Evolutionary conservation across 2,113 vertebrate genomes (phyloP), one percentile per base, ranked within the genome.

Genomic region (Amphilophus citrinellus): DNA sequence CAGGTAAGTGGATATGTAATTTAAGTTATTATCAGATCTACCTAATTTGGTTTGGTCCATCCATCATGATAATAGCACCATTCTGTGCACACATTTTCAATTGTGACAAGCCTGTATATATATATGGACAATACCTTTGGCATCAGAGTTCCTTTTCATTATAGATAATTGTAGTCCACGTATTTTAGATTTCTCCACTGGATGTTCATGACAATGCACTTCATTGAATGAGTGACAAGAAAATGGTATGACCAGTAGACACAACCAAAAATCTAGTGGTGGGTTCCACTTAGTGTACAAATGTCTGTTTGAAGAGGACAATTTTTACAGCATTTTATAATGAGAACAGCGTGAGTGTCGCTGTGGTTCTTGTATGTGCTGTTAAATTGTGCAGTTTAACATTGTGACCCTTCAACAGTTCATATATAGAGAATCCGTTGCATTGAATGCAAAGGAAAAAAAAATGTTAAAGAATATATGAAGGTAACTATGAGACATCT

Each of bases 1-100:
- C 86, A 95, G 92, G 93, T 95, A 93, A 92, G 92, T 91, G 90
- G 91, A 94, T 87, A 85, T 91, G 91, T 89, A 84, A 94, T 94
- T 94, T 90, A 91, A 85, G 76, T 92, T 90, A 93, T 94, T 92
- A 93, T 94, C 68, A 85, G 88, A 90, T 91, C 88, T 88, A 79
- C 50, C 84, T 94, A 91, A 94, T 94, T 93, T 84, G 88, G 84
- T 86, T 91, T 79, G 84, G 79, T 73, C 92, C 65, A 85, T 93
- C 87, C 86, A 89, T 92, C 90, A 93, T 87, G 58, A 85, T 91
- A 90, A 93, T 89, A 24, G 87, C 79, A 77, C 84, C 56, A 88
- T 89, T 89, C 66, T 85, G 9, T 61, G 73, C 61, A 60, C 79
- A 87, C 32, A 84, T 82, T 88, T 90, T 79, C 82, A 79, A 80